Conservation (phyloP, 2,888 invertebrate species). For the Drepana falcataria region DNA sequence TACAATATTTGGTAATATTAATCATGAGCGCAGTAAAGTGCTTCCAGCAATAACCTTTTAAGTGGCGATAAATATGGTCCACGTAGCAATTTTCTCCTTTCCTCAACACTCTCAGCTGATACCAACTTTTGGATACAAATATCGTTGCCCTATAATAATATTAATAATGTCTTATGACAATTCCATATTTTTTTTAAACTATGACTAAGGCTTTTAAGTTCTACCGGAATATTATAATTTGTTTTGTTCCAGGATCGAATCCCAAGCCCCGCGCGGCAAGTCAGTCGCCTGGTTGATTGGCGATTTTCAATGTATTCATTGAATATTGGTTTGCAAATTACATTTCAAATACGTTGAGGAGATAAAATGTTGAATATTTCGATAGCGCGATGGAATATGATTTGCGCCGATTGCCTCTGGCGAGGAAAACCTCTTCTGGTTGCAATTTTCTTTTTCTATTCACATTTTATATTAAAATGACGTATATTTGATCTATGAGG, state of each 20-base stretch:
- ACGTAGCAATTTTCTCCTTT: slow-evolving; percentile 22
- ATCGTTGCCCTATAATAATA: slow-evolving; percentile 10
- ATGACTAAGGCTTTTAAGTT: too few species aligned
- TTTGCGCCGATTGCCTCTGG: slow-evolving; percentile 29
- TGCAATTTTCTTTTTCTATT: slow-evolving; percentile 6
- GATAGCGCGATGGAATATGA: slow-evolving; percentile 30
- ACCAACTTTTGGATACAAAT: slow-evolving; percentile 20
- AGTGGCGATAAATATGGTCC: slow-evolving; percentile 21
- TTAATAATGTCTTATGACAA: too few species aligned
- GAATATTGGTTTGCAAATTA: background rate
- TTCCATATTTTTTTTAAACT: too few species aligned
- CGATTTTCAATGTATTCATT: too few species aligned
- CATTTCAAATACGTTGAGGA: slow-evolving; percentile 1
- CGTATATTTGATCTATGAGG: background rate
- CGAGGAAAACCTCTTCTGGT: slow-evolving; percentile 18
- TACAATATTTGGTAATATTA: slow-evolving; percentile 5
- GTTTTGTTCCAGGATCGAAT: too few species aligned
- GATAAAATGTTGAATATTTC: slow-evolving; percentile 21
- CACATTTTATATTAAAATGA: background rate
- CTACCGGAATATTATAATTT: too few species aligned
- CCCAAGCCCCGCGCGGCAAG: too few species aligned
- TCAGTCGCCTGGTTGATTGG: too few species aligned
- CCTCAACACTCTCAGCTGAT: slow-evolving; percentile 12
- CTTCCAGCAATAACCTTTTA: slow-evolving; percentile 10
- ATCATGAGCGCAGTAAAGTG: slow-evolving; percentile 11